phyloP scores from a whole-genome alignment of 2,113 vertebrate species.

The Azemiops feae region DNA sequence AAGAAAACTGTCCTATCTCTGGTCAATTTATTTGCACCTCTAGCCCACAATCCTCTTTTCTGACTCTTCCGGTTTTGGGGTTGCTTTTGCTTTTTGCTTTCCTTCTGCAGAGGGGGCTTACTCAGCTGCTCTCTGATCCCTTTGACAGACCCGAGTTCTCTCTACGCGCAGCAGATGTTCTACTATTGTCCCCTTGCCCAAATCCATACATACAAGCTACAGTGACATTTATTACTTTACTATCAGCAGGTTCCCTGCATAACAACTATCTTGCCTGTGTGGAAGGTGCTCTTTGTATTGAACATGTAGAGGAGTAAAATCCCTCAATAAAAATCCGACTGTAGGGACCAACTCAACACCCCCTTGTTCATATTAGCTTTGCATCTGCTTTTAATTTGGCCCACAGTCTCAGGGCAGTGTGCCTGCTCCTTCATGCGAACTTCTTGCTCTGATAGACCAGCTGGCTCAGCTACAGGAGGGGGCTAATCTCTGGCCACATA shows the following conservation, averaged over 20 bases:
- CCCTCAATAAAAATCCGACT: rapidly evolving
- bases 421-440: neutral
- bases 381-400: neutral
- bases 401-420: neutral
- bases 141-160: neutral
- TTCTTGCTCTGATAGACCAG: constrained; percentile 29
- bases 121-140: neutral
- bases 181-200: neutral
- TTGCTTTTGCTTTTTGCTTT: neutral
- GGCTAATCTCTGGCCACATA: constrained; percentile 17
- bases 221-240: neutral
- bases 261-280: neutral
- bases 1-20: neutral
- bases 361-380: neutral
- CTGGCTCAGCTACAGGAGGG: constrained; percentile 27
- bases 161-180: neutral
- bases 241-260: neutral
- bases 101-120: neutral
- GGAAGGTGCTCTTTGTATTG: neutral
- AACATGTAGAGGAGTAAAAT: neutral
- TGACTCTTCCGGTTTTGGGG: neutral
- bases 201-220: neutral
- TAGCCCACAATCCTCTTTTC: neutral
- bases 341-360: neutral
- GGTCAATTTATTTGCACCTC: neutral